Base-by-base conservation (phyloP, 2,888 invertebrate genomes). In the Protonemura montana region DNA sequence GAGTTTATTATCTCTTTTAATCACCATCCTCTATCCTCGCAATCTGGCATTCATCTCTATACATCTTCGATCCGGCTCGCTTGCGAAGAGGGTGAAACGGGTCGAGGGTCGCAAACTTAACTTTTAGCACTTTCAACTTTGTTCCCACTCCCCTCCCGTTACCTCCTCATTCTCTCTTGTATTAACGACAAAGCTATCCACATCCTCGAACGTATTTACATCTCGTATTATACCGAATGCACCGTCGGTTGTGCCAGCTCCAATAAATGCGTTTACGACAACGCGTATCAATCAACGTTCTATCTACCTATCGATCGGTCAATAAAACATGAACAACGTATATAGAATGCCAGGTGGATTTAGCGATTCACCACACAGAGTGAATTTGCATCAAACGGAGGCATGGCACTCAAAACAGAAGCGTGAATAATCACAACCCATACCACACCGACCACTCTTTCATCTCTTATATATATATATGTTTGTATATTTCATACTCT, bases 51-150 rank as follows among this genome's bases (percentile, higher is more conserved):
- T 59, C 59, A 21, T 59, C 59, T 59, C 21, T 21, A 35, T 35
- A 10, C 59, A 7, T 41, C 41, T 13, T 13, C 59, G 59, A 59
- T 59, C 59, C 59, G 59, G 59, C 13, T 10, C 59, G 59, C 16
- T 21, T 59, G 59, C 59, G 21, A 59, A 21, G 59, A 21, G 59
- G 59, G 21, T 10, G 16, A 21, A 59, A 21, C 59, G 59, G 59
- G 59, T 59, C 13, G 59, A 59, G 59, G 59, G 59, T 59, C 59
- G 59, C 16, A 3, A 59, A 21, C 59, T 21, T 21, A 59, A 59
- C 59, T 59, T 59, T 59, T 59, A 59, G 13, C 59, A 59, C 59
- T 59, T 59, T 59, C 59, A 59, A 59, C 59, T 59, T 59, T 59
- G 59, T 10, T 2, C 13, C 21, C 59, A 21, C 59, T 59, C 59